Evolutionary conservation across 2,888 invertebrate genomes (phyloP).

Genomic region (Eupithecia centaureata): DNA sequence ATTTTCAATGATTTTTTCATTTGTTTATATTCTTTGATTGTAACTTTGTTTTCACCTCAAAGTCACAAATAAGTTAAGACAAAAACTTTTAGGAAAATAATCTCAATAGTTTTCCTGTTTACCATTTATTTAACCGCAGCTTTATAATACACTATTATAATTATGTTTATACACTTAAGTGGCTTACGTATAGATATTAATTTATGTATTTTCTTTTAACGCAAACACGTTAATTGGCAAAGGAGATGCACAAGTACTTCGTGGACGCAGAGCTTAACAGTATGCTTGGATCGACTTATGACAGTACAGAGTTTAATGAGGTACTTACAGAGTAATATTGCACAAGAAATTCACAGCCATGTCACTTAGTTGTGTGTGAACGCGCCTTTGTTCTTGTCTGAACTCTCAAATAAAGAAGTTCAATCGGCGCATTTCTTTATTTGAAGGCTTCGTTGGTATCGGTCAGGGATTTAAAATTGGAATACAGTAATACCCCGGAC

Average conservation of each 20-base stretch:
- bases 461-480: not conserved
- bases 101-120: not conserved
- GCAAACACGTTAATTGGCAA: constrained; percentile 82
- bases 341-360: constrained; percentile 44
- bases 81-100: not conserved
- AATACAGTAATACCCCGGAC: no score
- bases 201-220: constrained; percentile 78
- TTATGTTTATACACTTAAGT: constrained; percentile 42
- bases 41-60: not conserved
- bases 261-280: constrained; percentile 92
- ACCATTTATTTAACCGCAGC: constrained; percentile 9
- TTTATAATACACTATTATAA: constrained; percentile 33
- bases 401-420: no score
- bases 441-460: not conserved
- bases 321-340: constrained; percentile 59
- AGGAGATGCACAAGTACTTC: constrained; percentile 92
- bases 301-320: constrained; percentile 81
- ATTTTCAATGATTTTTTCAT: no score
- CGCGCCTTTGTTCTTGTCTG: constrained; percentile 23
- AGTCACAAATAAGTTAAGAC: not conserved
- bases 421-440: constrained; percentile 4
- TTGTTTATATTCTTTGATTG: no score
- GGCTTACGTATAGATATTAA: constrained; percentile 52
- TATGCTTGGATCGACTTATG: constrained; percentile 87
- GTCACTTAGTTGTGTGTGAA: constrained; percentile 42